Conservation (phyloP, 2,797 vertebrate genomes). For the Tympanoctomys barrerae region DNA sequence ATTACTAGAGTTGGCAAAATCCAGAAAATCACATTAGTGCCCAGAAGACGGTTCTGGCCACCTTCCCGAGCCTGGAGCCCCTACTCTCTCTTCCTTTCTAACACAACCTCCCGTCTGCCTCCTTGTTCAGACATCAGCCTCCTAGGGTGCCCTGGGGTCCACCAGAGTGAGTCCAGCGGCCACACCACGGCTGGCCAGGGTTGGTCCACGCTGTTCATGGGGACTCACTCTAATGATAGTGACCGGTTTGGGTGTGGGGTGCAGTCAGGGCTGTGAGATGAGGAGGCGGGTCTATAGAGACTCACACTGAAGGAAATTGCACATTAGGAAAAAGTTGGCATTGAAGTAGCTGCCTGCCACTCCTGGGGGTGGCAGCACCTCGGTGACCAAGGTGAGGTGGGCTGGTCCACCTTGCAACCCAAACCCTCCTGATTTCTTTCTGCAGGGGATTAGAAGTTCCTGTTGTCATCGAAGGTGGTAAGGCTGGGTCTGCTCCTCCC, state of each 20-base stretch:
- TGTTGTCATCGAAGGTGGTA: neutral
- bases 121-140: neutral
- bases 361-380: neutral
- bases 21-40: neutral
- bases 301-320: neutral
- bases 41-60: neutral
- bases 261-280: neutral
- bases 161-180: neutral
- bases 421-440: neutral
- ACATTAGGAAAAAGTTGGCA: neutral
- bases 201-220: neutral
- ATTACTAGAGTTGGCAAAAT: neutral
- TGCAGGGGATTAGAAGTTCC: neutral
- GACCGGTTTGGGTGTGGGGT: neutral
- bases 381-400: no score
- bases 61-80: neutral
- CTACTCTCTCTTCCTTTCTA: neutral
- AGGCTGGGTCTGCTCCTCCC: neutral
- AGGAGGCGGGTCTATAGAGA: neutral
- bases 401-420: neutral
- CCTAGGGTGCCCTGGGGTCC: neutral
- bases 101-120: neutral
- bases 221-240: accelerated
- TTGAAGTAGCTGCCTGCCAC: neutral
- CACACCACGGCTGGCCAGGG: neutral